These are phyloP conservation scores for Rhynchonycteris naso DNA, from an alignment of 2,797 vertebrate genomes.

Conservation along the genomic window DNA sequence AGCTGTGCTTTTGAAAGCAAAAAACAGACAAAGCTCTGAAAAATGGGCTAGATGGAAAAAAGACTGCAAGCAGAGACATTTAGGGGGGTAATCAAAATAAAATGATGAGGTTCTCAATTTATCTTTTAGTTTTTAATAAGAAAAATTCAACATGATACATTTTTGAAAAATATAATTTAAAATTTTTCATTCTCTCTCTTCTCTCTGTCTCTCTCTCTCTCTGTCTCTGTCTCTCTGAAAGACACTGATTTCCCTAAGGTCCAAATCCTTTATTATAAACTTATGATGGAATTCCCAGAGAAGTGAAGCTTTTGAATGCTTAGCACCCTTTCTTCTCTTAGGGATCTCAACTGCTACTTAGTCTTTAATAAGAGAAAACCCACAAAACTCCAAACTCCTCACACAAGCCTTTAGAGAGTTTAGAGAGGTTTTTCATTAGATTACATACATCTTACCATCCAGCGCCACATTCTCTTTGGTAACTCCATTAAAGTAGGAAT, in stretches of 20 bases:
- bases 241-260: slow-evolving; percentile 26
- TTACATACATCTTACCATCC: neutral
- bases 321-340: slow-evolving; percentile 54
- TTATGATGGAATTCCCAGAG: neutral
- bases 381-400: slow-evolving; percentile 56
- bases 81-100: neutral
- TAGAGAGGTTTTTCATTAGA: slow-evolving; percentile 72
- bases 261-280: neutral
- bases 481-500: slow-evolving; percentile 73
- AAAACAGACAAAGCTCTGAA: slow-evolving; percentile 12
- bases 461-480: slow-evolving; percentile 59
- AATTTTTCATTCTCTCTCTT: neutral
- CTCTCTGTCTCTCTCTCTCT: neutral
- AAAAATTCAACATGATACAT: neutral
- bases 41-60: neutral
- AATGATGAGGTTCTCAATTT: neutral
- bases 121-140: slow-evolving; percentile 30
- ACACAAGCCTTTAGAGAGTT: slow-evolving; percentile 63
- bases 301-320: slow-evolving; percentile 44
- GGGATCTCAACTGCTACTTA: slow-evolving; percentile 38
- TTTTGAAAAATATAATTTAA: slow-evolving; percentile 11
- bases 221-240: neutral
- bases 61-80: neutral
- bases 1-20: slow-evolving; percentile 25
- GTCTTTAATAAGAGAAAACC: slow-evolving; percentile 64